These are phyloP conservation scores for Polypterus senegalus DNA, from an alignment of 2,113 vertebrate genomes.

Conservation along the genomic window DNA sequence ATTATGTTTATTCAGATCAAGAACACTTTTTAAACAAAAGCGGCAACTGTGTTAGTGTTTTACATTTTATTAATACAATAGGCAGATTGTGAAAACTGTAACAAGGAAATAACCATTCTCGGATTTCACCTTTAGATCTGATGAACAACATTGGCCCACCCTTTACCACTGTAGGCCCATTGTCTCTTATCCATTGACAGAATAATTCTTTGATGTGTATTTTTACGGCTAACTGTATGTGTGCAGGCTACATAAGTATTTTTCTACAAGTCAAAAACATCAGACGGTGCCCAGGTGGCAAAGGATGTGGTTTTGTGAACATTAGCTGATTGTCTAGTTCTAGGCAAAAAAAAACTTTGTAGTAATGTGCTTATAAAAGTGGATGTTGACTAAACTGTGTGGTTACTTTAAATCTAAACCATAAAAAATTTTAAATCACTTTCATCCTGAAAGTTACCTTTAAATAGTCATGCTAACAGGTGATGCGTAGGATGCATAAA, in stretches of 20 bases:
- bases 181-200: background rate
- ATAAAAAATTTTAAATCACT: background rate
- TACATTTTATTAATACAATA: too few species aligned
- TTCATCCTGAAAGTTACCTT: background rate
- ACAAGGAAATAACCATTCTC: too few species aligned
- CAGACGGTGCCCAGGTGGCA: background rate
- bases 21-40: too few species aligned
- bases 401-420: background rate
- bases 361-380: background rate
- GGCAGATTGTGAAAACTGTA: too few species aligned
- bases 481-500: too few species aligned
- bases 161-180: too few species aligned
- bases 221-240: background rate
- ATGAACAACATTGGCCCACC: too few species aligned
- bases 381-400: background rate
- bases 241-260: background rate
- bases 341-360: background rate
- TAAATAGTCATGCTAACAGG: background rate
- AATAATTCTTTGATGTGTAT: background rate
- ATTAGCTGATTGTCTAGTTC: background rate
- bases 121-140: too few species aligned
- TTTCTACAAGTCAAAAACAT: background rate
- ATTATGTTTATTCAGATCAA: too few species aligned
- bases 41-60: too few species aligned
- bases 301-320: background rate